These are phyloP conservation scores for Nephrotoma guestfalica DNA, from an alignment of 2,888 invertebrate species.

Conservation along the genomic window DNA sequence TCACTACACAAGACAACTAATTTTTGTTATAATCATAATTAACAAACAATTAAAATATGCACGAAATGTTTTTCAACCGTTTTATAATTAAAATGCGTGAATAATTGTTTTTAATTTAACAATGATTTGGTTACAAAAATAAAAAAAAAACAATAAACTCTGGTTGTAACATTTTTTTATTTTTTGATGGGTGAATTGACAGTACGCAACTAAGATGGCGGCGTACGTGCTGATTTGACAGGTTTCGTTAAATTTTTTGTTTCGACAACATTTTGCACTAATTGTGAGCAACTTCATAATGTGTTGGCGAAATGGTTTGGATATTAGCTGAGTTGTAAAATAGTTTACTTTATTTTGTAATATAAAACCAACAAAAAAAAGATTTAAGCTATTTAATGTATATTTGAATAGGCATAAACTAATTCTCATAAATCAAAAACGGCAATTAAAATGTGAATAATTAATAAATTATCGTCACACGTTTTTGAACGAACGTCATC, in stretches of 20 bases:
- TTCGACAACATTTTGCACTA: background rate
- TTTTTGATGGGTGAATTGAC: constrained; percentile 15
- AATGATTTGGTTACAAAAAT: background rate
- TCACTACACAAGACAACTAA: background rate
- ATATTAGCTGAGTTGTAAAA: background rate
- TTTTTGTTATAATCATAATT: background rate
- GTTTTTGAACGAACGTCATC: no score
- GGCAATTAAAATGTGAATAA: no score
- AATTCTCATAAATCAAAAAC: no score
- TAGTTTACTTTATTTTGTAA: no score
- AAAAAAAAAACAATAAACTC: background rate
- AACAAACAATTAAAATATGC: background rate
- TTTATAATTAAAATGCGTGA: background rate
- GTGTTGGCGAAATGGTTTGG: background rate
- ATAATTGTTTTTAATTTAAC: background rate
- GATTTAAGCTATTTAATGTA: no score
- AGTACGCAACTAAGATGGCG: constrained; percentile 29
- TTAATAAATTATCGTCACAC: no score
- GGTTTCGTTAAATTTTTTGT: background rate
- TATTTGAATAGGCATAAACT: no score
- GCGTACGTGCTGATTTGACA: background rate
- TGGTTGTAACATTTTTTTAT: background rate
- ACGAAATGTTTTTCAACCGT: background rate
- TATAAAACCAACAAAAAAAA: no score
- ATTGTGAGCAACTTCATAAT: background rate